These are phyloP conservation scores for Pseudopodoces humilis DNA, from an alignment of 2,113 vertebrate species.

Conservation along the genomic window DNA sequence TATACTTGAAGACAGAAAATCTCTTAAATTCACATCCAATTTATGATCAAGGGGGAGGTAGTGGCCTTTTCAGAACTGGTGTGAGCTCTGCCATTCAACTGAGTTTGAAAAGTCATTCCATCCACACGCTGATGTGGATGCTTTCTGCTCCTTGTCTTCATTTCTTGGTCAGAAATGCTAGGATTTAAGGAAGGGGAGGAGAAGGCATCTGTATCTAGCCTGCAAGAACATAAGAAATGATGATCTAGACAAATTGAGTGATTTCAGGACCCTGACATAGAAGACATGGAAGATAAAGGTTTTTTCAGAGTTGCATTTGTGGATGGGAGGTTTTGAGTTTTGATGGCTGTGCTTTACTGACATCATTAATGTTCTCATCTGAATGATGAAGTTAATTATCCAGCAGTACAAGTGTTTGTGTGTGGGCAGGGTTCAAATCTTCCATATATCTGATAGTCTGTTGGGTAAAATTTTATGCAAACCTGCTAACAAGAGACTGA, in stretches of 20 bases:
- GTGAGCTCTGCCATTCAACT: neutral
- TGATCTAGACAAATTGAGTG: neutral
- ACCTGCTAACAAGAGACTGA: neutral
- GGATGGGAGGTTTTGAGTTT: neutral
- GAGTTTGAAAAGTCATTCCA: neutral
- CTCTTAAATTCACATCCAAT: neutral
- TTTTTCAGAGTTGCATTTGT: neutral
- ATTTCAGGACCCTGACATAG: neutral
- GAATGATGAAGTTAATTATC: neutral
- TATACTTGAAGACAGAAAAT: neutral
- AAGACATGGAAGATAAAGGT: neutral
- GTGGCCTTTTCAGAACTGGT: neutral
- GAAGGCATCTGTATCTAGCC: neutral
- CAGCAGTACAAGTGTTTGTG: neutral
- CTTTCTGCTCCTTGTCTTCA: neutral
- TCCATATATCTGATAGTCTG: neutral
- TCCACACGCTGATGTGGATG: fast-evolving
- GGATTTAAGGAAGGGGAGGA: neutral
- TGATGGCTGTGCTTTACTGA: neutral
- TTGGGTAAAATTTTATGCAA: neutral
- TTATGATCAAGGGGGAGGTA: neutral
- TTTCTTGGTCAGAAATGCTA: neutral
- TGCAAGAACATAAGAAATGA: neutral
- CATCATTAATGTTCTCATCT: neutral
- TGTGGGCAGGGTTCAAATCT: neutral